phyloP scores from a whole-genome alignment of 2,888 invertebrate genomes.

The Nymphalis c-album region DNA sequence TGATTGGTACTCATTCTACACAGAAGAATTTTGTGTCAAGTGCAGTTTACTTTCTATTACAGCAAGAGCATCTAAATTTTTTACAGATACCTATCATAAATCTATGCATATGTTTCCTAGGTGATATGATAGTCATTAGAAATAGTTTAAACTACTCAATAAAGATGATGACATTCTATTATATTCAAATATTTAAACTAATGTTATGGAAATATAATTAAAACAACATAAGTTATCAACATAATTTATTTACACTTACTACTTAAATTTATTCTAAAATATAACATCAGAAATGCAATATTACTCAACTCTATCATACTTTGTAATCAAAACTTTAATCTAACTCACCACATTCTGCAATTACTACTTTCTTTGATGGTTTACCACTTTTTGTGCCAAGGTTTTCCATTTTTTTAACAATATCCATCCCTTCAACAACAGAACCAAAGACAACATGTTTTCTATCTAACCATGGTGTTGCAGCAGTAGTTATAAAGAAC shows the following conservation, averaged over 20 bases:
- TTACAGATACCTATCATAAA: too few relatives aligned
- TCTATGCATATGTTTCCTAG: too few relatives aligned
- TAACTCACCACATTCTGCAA: conserved; percentile 92
- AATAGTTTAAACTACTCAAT: neutral
- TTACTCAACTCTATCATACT: conserved; percentile 30
- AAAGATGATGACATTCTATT: neutral
- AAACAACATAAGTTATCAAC: conserved; percentile 7
- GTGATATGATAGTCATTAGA: too few relatives aligned
- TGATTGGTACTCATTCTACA: too few relatives aligned
- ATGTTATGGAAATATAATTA: neutral
- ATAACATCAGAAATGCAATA: conserved; percentile 1
- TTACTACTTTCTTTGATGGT: conserved; percentile 89
- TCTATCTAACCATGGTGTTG: conserved; percentile 96
- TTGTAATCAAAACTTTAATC: conserved; percentile 43
- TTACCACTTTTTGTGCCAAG: conserved; percentile 92
- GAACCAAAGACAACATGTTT: conserved; percentile 97
- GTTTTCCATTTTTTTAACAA: conserved; percentile 92
- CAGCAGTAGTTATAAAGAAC: conserved; percentile 96
- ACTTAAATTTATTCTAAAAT: neutral
- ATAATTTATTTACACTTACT: conserved; percentile 5
- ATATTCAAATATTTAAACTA: neutral
- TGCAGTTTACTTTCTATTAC: too few relatives aligned
- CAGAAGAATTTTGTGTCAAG: too few relatives aligned
- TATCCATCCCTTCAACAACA: conserved; percentile 95
- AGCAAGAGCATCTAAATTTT: too few relatives aligned